Evolutionary conservation across 2,113 vertebrate genomes (phyloP).

Genomic region (Pollachius pollachius): DNA sequence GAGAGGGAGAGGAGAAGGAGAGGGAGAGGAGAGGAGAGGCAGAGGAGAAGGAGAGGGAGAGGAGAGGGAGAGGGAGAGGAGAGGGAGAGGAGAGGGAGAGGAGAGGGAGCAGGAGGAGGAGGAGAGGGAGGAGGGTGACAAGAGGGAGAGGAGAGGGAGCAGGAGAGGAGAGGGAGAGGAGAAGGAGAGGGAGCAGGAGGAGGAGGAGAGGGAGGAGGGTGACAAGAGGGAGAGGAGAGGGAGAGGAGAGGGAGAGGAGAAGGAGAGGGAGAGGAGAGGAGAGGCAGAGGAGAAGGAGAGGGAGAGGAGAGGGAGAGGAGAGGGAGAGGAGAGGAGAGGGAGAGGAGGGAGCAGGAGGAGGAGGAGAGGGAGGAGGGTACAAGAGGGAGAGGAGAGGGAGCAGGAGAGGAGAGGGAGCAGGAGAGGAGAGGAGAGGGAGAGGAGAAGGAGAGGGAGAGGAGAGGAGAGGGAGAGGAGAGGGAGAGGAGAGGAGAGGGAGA

Average conservation of each 20-base stretch:
- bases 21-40: background rate
- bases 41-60: background rate
- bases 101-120: too few species aligned
- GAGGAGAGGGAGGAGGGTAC: conserved; percentile 4
- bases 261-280: too few species aligned
- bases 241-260: too few species aligned
- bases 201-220: background rate
- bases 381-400: background rate
- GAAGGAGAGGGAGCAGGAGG: too few species aligned
- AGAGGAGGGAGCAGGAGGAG: too few species aligned
- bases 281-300: too few species aligned
- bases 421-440: background rate
- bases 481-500: too few species aligned
- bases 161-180: too few species aligned
- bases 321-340: conserved; percentile 53
- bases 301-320: too few species aligned
- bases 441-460: background rate
- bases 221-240: conserved; percentile 1
- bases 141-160: too few species aligned
- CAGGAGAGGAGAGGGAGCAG: too few species aligned
- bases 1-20: too few species aligned
- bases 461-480: background rate
- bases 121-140: conserved; percentile 38
- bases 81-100: background rate
- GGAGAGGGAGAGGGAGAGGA: conserved; percentile 15